Evolutionary conservation across 2,113 vertebrate genomes (phyloP).

Genomic region (Raphicerus campestris): DNA sequence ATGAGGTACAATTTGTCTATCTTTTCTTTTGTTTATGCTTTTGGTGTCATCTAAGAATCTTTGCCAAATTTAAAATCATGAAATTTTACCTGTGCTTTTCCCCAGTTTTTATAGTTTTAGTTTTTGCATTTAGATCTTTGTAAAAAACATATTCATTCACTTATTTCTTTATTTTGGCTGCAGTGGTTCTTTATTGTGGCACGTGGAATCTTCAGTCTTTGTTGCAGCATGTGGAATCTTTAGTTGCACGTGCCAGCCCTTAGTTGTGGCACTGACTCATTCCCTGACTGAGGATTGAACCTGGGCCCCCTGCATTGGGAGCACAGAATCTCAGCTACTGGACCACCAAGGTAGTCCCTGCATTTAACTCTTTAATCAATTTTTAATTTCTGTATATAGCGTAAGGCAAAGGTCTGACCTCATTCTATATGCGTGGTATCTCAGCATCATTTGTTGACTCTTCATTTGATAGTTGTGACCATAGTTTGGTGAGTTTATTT

Average conservation of each 20-base stretch:
- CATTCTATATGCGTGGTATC: neutral
- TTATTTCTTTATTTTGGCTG: neutral
- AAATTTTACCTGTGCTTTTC: neutral
- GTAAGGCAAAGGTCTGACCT: neutral
- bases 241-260: neutral
- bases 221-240: neutral
- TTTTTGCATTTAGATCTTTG: neutral
- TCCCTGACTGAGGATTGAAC: neutral
- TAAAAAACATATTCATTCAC: neutral
- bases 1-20: neutral
- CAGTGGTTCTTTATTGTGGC: neutral
- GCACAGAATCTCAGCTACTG: neutral
- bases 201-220: neutral
- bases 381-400: neutral
- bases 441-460: neutral
- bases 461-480: neutral
- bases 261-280: neutral
- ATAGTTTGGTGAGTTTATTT: neutral
- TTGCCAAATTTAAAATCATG: neutral
- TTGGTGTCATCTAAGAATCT: neutral
- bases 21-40: neutral
- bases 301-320: neutral
- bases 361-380: neutral
- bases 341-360: neutral
- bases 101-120: neutral